Evolutionary conservation across 1,140 invertebrate species (phyloP).

Genomic region (Phymastichus coffea): DNA sequence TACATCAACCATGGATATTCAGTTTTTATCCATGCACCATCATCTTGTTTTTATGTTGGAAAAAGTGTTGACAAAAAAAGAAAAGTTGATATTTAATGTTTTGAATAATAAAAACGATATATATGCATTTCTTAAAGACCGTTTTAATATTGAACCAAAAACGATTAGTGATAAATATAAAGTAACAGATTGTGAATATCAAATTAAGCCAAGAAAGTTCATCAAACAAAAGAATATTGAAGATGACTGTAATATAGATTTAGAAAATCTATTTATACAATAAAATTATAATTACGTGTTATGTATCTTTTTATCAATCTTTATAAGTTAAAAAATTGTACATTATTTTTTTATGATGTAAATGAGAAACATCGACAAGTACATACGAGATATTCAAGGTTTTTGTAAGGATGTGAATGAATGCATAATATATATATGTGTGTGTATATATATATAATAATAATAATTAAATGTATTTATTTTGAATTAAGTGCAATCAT

Average conservation of each 20-base stretch:
- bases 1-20: slow-evolving; percentile 47
- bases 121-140: slow-evolving; percentile 67
- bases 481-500: too few relatives aligned
- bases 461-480: too few relatives aligned
- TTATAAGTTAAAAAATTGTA: too few relatives aligned
- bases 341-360: too few relatives aligned
- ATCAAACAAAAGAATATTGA: slow-evolving; percentile 10
- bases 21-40: slow-evolving; percentile 85
- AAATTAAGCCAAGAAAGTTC: slow-evolving; percentile 19
- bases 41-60: slow-evolving; percentile 94
- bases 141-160: slow-evolving; percentile 55
- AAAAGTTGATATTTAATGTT: slow-evolving; percentile 77
- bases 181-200: slow-evolving; percentile 44
- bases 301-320: slow-evolving; percentile 11
- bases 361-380: too few relatives aligned
- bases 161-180: slow-evolving; percentile 29
- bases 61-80: slow-evolving; percentile 69
- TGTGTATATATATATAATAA: too few relatives aligned
- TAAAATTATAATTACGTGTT: not conserved
- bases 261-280: slow-evolving; percentile 34
- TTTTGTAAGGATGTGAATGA: too few relatives aligned
- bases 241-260: slow-evolving; percentile 25
- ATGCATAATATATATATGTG: too few relatives aligned
- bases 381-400: too few relatives aligned
- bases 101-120: slow-evolving; percentile 70